phyloP scores from a whole-genome alignment of 92 coral and sea anemone species.

The Parazoanthus darwini region DNA sequence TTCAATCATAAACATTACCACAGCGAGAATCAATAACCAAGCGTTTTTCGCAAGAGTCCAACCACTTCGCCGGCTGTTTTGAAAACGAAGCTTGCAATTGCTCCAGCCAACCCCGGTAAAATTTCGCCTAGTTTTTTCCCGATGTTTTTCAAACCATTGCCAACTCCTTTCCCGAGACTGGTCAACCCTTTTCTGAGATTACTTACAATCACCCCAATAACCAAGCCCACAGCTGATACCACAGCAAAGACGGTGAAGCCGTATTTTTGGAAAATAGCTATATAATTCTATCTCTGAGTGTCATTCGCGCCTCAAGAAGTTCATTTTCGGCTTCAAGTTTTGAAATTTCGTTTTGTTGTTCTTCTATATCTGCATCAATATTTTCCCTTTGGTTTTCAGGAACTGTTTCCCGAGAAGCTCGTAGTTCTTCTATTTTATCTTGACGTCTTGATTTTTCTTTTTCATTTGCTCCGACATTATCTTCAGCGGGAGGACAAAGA shows the following conservation, averaged over 20 bases:
- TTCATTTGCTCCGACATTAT: neutral
- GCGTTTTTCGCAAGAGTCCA: neutral
- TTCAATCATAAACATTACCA: neutral
- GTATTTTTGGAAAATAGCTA: too few relatives aligned
- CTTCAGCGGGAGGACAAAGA: neutral
- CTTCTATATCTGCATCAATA: neutral
- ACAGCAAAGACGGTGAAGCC: neutral
- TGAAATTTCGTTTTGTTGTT: neutral
- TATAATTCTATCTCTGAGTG: neutral
- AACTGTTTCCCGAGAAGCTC: neutral
- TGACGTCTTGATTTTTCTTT: too few relatives aligned
- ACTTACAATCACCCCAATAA: neutral
- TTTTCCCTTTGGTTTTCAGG: neutral
- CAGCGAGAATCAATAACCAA: neutral
- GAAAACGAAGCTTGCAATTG: neutral
- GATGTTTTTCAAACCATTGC: neutral
- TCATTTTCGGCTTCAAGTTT: neutral
- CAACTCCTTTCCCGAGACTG: neutral
- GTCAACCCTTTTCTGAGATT: neutral
- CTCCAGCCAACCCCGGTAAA: neutral
- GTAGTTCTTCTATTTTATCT: too few relatives aligned
- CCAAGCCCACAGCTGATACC: neutral
- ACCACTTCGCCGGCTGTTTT: neutral
- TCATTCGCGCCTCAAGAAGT: neutral
- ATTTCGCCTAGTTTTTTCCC: neutral